Evolutionary conservation across 2,113 vertebrate species (phyloP), one percentile per base, ranked within the genome.

Genomic region (Pterocles burchelli): DNA sequence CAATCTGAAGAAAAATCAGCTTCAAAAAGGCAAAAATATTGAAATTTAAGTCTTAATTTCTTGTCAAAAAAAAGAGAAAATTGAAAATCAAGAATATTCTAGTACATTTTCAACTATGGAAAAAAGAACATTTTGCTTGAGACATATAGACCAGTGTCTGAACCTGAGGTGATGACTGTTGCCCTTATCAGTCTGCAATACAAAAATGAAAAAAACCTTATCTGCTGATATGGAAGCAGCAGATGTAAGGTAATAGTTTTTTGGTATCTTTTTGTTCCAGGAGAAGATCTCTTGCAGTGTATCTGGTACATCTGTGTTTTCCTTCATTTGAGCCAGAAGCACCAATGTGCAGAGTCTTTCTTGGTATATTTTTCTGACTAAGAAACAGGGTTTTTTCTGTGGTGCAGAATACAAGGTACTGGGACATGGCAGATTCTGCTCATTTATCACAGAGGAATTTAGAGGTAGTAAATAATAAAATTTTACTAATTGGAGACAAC

Each of bases 381-480:
- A 92, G 26, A 41, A 41, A 41, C 41, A 41, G 41, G 41, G 66
- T 74, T 91, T 85, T 82, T 71, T 70, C 34, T 77, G n/a, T 84
- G 33, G 45, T 65, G 70, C 41, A 68, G 45, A 90, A 89, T 78
- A 89, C 65, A 87, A 77, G 86, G 31, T 70, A 71, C 48, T 41
- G 21, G 85, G 62, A 79, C 46, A n/a, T 65, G 58, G 49, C 59
- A 85, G 38, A 73, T 79, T 82, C 92, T 91, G 55, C 29, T 74
- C 26, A 81, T 93, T 95, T 75, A 74, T 65, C 22, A 55, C 68
- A 74, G 43, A 92, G 28, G 57, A 90, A 87, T 92, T 89, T 82
- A 36, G 57, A 87, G 54, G 45, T 65, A 93, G 84, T 45, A 89
- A 87, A 78, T 87, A 85, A 68, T 63, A 54, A 57, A 87, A 82